Evolutionary conservation across 2,797 vertebrate genomes (phyloP), one percentile per base, ranked within the genome.

Genomic region (Eupleurogrammus muticus): DNA sequence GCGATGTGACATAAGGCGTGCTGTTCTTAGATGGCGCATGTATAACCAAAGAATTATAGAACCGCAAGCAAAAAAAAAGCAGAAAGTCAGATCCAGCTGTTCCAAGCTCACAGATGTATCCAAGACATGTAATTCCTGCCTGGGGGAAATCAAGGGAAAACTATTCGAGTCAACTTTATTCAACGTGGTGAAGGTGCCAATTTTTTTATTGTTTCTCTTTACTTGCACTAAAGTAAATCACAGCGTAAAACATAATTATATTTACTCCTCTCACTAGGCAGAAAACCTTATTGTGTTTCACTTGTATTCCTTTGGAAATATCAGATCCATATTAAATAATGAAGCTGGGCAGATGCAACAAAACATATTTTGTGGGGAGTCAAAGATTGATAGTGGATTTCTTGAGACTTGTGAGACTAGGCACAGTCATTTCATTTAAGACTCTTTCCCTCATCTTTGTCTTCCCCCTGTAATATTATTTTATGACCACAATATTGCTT

Each of bases 401-500:
- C 66, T 66, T 65, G 67, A 53, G 57, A 57, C 75, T 77, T 68
- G 10, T 65, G 67, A 53, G 57, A 57, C 75, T 77, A 66, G 10
- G 21, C 47, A 44, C 28, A 1, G 77, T 62, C 61, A 59, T 88
- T 86, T 67, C 65, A 74, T 28, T 28, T 75, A 50, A 48, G 40
- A 64, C 77, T 77, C 20, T 7, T 70, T 68, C 49, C 51, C 53
- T 80, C 71, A 58, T 83, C 52, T 62, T 58, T 56, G 40, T 70
- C 8, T 1, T 19, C 17, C 44, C n/a, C 6, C 28, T 28, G 28
- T 28, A 3, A 64, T 65, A 75, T 80, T 85, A 55, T 73, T 88
- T 89, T 82, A 86, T 63, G 23, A 63, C 70, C 57, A 14, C 67
- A 42, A 72, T 84, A 90, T 89, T 89, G 74, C 75, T 77, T 86